Evolutionary conservation across 2,888 invertebrate genomes (phyloP), one percentile per base, ranked within the genome.

Genomic region (Scrobipalpa atriplicella): DNA sequence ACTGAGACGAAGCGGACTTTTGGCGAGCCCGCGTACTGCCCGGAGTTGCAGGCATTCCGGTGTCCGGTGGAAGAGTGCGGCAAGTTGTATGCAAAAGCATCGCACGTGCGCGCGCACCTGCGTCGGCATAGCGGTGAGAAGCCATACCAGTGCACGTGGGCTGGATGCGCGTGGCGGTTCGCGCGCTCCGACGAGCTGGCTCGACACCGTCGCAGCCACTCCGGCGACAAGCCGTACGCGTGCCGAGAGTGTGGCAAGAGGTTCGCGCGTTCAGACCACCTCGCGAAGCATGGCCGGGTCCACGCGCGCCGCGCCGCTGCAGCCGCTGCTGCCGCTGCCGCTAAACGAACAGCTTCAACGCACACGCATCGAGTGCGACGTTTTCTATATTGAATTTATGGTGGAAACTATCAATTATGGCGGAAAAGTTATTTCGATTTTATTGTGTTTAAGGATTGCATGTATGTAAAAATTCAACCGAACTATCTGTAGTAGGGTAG

Each of bases 121-220:
- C 94, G 98, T 13, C 94, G 98, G 38, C 98, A 98, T 85, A 95
- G 95, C 18, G 98, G 98, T 0, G 96, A 96, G 81, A 96, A 96
- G 78, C 96, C 96, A 0, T 96, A 96, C 79, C 90, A 93, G 9
- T 96, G 96, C 82, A 95, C 94, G 66, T 96, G 96, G 96, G 93
- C 94, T 3, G 97, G 96, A 56, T 99, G 98, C 85, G 95, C 95
- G 41, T 99, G 98, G 98, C 94, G 96, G 74, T 99, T 99, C 91
- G 98, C 98, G 18, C 94, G 99, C 67, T 98, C 98, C 0, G 99
- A 99, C 84, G 99, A 99, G 87, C 89, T 99, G 72, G 97, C 98
- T 1, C 94, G 99, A 19, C 99, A 99, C 84, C 95, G 97, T 65
- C 94, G 99, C 71, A 98, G 98, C n/a, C 99, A 99, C 87, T 98